Conservation (phyloP, 1,140 invertebrate species). For the Euwallacea similis region DNA sequence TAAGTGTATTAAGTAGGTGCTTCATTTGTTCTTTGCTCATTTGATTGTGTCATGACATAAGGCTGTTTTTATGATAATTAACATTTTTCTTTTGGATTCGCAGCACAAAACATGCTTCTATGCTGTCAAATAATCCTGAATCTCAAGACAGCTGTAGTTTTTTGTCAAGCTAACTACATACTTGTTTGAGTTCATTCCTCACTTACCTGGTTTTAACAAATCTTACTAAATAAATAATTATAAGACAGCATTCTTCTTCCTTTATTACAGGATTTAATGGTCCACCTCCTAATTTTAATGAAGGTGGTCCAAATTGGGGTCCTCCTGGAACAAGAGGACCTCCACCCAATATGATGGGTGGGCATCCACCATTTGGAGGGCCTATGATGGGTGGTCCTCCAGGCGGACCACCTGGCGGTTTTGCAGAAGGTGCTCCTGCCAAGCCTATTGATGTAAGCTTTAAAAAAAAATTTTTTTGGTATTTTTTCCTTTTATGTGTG, state of each 20-base stretch:
- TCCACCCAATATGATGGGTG: constrained; percentile 48
- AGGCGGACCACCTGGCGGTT: constrained; percentile 35
- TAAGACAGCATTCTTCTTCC: background rate
- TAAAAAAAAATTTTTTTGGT: too few species aligned
- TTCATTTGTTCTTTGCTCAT: too few species aligned
- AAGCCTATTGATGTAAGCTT: constrained; percentile 51
- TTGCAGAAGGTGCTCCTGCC: constrained; percentile 47
- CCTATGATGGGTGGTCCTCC: constrained; percentile 35
- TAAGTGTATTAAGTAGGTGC: too few species aligned
- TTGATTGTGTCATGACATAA: too few species aligned
- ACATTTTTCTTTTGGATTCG: too few species aligned
- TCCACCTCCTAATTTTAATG: constrained; percentile 57
- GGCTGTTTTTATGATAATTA: too few species aligned
- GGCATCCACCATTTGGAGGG: constrained; percentile 44
- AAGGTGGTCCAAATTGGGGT: constrained; percentile 61
- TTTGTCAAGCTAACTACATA: background rate
- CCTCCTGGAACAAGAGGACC: constrained; percentile 60
- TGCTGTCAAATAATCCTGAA: too few species aligned
- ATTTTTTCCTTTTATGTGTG: background rate
- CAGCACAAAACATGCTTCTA: too few species aligned
- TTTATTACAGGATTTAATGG: constrained; percentile 53
- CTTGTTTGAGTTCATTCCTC: too few species aligned
- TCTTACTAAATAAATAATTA: background rate
- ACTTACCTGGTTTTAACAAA: background rate
- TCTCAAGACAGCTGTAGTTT: background rate